These are phyloP conservation scores for Agrypnia vestita DNA, from an alignment of 1,140 invertebrate species.

Conservation along the genomic window DNA sequence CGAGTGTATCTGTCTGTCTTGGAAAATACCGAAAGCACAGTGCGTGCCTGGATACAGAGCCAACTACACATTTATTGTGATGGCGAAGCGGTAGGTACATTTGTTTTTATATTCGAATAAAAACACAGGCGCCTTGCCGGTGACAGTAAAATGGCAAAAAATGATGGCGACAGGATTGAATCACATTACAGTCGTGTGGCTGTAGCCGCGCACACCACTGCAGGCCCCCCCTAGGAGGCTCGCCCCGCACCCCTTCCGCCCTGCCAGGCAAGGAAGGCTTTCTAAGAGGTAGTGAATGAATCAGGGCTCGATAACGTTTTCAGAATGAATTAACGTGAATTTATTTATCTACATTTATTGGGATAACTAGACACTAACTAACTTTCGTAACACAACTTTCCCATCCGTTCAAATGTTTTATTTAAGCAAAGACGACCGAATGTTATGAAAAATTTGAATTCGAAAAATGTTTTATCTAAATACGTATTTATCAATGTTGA, in stretches of 20 bases:
- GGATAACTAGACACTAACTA: too few species aligned
- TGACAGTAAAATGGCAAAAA: conserved; percentile 43
- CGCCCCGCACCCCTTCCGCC: conserved; percentile 11
- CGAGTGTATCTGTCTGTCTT: too few species aligned
- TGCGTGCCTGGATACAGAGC: too few species aligned
- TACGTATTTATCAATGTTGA: too few species aligned
- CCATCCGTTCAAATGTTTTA: too few species aligned
- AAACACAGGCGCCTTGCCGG: conserved; percentile 40
- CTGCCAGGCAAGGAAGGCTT: conserved; percentile 7
- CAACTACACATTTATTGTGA: background rate
- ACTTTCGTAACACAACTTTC: too few species aligned
- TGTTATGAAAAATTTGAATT: too few species aligned
- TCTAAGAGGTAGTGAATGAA: conserved; percentile 22
- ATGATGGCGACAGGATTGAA: conserved; percentile 44
- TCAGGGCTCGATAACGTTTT: conserved; percentile 35
- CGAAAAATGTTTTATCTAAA: too few species aligned
- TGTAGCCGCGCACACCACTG: conserved; percentile 8
- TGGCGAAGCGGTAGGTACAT: conserved; percentile 15
- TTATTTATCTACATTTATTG: too few species aligned
- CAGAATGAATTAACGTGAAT: background rate
- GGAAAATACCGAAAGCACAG: too few species aligned
- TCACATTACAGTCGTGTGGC: conserved; percentile 23
- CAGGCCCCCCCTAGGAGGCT: background rate
- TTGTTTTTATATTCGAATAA: conserved; percentile 39
- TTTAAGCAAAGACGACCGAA: too few species aligned